A percentile compares a stretch with the other conserved stretches of the same genome.
Conservation (phyloP, 2,113 vertebrate genomes). For the Anhinga anhinga region DNA sequence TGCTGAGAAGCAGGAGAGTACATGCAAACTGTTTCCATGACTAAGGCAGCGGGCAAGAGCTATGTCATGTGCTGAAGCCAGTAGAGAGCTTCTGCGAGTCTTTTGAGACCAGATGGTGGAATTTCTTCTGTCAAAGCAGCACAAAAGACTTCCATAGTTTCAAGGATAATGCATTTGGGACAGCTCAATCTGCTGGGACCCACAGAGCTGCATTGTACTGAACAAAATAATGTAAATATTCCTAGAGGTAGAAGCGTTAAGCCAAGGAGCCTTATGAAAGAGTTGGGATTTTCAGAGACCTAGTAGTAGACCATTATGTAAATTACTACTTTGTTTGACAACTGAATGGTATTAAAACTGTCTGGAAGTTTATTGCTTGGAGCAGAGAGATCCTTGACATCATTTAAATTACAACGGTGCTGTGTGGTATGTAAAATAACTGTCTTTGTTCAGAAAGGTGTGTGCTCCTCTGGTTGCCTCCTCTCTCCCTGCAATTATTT, state of each 20-base stretch:
- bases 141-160: neutral
- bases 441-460: conserved; percentile 11
- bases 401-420: conserved; percentile 25
- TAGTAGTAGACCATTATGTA: neutral
- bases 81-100: neutral
- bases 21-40: neutral
- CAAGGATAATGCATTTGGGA: neutral
- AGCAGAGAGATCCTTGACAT: conserved; percentile 25
- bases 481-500: neutral
- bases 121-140: neutral
- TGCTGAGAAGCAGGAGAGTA: neutral
- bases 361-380: conserved; percentile 45
- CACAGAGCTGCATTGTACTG: neutral
- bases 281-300: neutral
- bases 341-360: conserved; percentile 32
- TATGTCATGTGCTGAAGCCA: neutral
- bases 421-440: neutral
- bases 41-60: neutral
- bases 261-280: neutral
- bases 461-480: neutral
- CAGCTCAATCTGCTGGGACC: neutral
- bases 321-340: conserved; percentile 53
- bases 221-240: conserved; percentile 19
- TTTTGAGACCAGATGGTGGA: neutral
- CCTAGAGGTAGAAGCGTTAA: neutral